A percentile compares a stretch with the other conserved stretches of the same genome.
phyloP scores from a whole-genome alignment of 1,140 invertebrate genomes.

The Triops cancriformis region DNA sequence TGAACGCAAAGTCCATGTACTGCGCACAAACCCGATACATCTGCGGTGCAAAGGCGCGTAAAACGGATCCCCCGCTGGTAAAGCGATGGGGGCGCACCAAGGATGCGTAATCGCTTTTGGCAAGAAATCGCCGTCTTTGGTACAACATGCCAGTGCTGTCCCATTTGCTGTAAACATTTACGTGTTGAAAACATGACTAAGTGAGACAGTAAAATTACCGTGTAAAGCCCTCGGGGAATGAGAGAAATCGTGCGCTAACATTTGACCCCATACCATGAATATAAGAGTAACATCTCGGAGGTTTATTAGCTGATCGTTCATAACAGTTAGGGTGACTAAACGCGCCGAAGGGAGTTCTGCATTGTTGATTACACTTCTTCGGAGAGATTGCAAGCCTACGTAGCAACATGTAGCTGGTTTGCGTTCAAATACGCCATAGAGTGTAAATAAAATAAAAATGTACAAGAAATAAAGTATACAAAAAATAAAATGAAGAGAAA shows the following conservation, averaged over 20 bases:
- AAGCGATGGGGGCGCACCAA: slow-evolving; percentile 33
- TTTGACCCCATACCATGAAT: slow-evolving; percentile 50
- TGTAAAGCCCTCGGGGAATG: background rate
- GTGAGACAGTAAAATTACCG: slow-evolving; percentile 39
- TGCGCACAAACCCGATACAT: slow-evolving; percentile 61
- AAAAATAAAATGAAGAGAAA: too few relatives aligned
- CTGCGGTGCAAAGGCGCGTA: slow-evolving; percentile 50
- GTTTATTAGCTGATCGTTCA: slow-evolving; percentile 38
- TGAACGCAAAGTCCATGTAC: slow-evolving; percentile 49
- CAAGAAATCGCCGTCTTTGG: slow-evolving; percentile 7
- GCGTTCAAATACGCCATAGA: too few relatives aligned
- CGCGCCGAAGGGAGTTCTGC: slow-evolving; percentile 43
- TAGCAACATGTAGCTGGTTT: background rate
- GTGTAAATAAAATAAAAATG: too few relatives aligned
- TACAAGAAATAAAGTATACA: too few relatives aligned
- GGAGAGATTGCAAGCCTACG: background rate
- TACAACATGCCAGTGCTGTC: slow-evolving; percentile 17
- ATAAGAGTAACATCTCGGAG: slow-evolving; percentile 38
- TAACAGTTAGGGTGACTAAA: slow-evolving; percentile 40
- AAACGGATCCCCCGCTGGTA: slow-evolving; percentile 33
- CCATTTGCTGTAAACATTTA: slow-evolving; percentile 38
- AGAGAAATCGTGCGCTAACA: slow-evolving; percentile 47
- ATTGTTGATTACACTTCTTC: slow-evolving; percentile 29
- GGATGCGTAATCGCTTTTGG: slow-evolving; percentile 24
- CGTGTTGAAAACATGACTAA: too few relatives aligned